phyloP scores from a whole-genome alignment of 2,888 invertebrate genomes.

The Aricia artaxerxes region DNA sequence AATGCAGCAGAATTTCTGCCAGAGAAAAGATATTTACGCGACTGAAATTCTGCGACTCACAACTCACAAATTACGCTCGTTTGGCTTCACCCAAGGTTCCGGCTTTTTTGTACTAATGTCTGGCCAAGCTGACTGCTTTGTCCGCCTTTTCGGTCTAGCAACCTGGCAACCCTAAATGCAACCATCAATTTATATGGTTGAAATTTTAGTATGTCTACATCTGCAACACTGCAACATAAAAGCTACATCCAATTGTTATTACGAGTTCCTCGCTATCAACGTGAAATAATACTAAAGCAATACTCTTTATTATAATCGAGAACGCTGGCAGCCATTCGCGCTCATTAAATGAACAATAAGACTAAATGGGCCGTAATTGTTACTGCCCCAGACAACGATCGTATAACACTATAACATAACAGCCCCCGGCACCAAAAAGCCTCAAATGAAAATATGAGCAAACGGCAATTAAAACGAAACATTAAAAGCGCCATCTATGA shows the following conservation, averaged over 20 bases:
- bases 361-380: conserved; percentile 53
- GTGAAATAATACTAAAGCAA: conserved; percentile 48
- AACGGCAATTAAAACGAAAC: conserved; percentile 56
- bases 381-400: conserved; percentile 51
- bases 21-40: no score
- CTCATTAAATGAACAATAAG: conserved; percentile 58
- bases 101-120: no score
- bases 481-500: conserved; percentile 63
- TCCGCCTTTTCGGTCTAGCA: no score
- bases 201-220: neutral
- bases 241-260: neutral
- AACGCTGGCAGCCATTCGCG: conserved; percentile 47
- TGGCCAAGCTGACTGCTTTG: no score
- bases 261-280: conserved; percentile 27
- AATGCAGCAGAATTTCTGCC: no score
- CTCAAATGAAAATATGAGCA: conserved; percentile 61
- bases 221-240: neutral
- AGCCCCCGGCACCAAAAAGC: conserved; percentile 47
- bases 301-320: conserved; percentile 55
- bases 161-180: no score
- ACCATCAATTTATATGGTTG: neutral
- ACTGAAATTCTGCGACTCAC: no score
- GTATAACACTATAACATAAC: conserved; percentile 47
- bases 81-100: no score
- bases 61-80: no score